Conservation (phyloP, 1,140 invertebrate species). For the Drosophila tani region DNA sequence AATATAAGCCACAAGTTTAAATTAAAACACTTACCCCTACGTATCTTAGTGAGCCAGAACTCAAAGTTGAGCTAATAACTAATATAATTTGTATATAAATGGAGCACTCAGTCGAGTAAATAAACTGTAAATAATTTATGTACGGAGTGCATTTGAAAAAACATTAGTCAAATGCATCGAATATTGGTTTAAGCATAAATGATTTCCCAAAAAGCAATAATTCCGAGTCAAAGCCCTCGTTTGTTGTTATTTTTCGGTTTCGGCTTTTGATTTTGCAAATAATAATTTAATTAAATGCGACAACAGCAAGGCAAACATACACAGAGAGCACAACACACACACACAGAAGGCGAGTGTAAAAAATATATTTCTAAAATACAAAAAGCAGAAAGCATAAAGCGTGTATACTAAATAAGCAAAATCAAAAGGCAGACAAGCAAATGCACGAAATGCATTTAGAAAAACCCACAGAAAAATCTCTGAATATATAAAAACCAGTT, state of each 20-base stretch:
- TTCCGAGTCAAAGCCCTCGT: slow-evolving; percentile 45
- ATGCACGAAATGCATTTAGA: slow-evolving; percentile 54
- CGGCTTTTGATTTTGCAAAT: slow-evolving; percentile 40
- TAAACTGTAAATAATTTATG: slow-evolving; percentile 46
- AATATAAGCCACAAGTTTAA: slow-evolving; percentile 37
- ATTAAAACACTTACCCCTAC: slow-evolving; percentile 28
- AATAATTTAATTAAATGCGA: slow-evolving; percentile 60
- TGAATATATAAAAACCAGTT: slow-evolving; percentile 51
- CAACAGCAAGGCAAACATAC: slow-evolving; percentile 55
- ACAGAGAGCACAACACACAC: slow-evolving; percentile 16
- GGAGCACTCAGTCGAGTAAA: slow-evolving; percentile 3
- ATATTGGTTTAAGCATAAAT: slow-evolving; percentile 36
- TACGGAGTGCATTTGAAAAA: slow-evolving; percentile 37
- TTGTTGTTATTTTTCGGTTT: slow-evolving; percentile 56
- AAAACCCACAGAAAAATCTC: slow-evolving; percentile 38
- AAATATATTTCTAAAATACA: slow-evolving; percentile 39
- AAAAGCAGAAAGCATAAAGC: slow-evolving; percentile 31
- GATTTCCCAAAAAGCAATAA: slow-evolving; percentile 54
- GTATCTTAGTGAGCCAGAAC: slow-evolving; percentile 45
- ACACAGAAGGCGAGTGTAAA: slow-evolving; percentile 42
- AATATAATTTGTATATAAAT: slow-evolving; percentile 49
- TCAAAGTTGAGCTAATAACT: slow-evolving; percentile 42
- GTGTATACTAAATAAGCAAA: slow-evolving; percentile 62
- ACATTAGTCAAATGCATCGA: slow-evolving; percentile 40
- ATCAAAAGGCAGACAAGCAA: slow-evolving; percentile 57